Evolutionary conservation across 2,888 invertebrate genomes (phyloP), one percentile per base, ranked within the genome.

Genomic region (Baccha elongata): DNA sequence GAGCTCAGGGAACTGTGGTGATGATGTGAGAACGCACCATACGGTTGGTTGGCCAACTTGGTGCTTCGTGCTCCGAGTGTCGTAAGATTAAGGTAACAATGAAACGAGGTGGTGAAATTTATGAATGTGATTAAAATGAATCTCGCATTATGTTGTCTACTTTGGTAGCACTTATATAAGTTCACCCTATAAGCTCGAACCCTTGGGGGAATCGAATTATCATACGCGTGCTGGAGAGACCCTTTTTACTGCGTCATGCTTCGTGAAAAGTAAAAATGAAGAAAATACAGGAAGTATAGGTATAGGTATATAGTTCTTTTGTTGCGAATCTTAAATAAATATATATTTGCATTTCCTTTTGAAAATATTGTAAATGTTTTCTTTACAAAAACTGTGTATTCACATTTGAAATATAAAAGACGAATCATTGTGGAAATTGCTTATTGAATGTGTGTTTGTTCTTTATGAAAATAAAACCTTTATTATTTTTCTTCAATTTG

Each of bases 81-180:
- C 52, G 44, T 13, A 52, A 72, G 67, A 72, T 73, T 62, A 40
- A 68, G 73, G 73, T 79, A 79, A 73, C 80, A 75, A 67, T 71
- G 71, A 58, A 53, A 81, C 58, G 75, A 81, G 75, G 81, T 75
- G 81, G 65, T 72, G 81, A 81, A 81, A 81, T 75, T 75, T 81
- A 81, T 81, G 81, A 71, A 81, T 75, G 75, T 60, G 60, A 71
- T 81, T 81, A 81, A 81, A 81, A 75, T 81, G 71, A 75, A 75
- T 65, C 81, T 81, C 58, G 53, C 81, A 75, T 81, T 81, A 68
- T 69, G 35, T 13, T 44, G 65, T 62, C 68, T 73, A 40, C 50
- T 44, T 60, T 15, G 44, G 42, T 29, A 71, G 50, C 46, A 52
- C 69, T 81, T 71, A 48, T 53, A n/a, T n/a, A n/a, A 64, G 53